These are phyloP conservation scores for Aleiodes alternator DNA, from an alignment of 2,888 invertebrate genomes.

Conservation along the genomic window DNA sequence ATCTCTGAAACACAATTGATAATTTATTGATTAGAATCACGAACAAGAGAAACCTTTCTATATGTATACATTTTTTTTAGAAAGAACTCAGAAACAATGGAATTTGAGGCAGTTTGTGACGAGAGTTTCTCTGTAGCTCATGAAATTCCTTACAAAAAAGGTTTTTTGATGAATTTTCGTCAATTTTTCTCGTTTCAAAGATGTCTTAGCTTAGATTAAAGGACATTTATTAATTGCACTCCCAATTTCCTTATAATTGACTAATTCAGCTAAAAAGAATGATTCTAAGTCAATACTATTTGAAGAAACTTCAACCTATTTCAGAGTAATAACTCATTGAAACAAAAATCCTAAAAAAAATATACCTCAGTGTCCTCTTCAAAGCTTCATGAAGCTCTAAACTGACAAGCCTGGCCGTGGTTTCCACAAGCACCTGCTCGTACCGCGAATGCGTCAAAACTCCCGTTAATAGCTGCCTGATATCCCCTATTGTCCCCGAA, in stretches of 20 bases:
- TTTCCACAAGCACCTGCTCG: conserved; percentile 84
- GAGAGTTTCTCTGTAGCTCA: no score
- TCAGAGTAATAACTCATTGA: not conserved
- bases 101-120: no score
- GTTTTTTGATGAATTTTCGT: no score
- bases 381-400: conserved; percentile 81
- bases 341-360: not conserved
- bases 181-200: no score
- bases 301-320: no score
- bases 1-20: conserved; percentile 58
- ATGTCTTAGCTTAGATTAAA: no score
- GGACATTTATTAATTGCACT: no score
- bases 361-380: conserved; percentile 68
- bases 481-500: conserved; percentile 80
- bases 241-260: no score
- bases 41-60: not conserved
- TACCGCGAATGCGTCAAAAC: conserved; percentile 87
- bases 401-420: conserved; percentile 82
- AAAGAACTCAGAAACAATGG: no score
- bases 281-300: no score
- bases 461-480: conserved; percentile 79
- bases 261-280: no score
- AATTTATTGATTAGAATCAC: conserved; percentile 3
- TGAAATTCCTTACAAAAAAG: no score
- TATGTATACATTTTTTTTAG: conserved; percentile 13